Evolutionary conservation across 2,888 invertebrate genomes (phyloP), one percentile per base, ranked within the genome.

Genomic region (Lasius platythorax): DNA sequence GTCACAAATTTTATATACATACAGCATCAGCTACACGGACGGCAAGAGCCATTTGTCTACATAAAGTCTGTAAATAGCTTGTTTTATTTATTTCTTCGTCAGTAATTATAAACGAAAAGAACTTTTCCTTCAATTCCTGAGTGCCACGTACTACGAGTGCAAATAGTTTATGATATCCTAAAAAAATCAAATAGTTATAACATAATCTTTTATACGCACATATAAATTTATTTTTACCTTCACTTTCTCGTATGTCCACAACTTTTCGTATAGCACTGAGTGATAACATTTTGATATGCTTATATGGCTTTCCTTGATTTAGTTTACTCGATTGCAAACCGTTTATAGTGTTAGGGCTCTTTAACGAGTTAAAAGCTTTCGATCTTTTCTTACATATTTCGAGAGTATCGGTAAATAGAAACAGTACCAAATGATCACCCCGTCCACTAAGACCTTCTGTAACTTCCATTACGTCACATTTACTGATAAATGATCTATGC

Each of bases 21-120:
- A 99, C 98, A 94, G 98, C 97, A 96, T 99, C 99, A 90, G 99
- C 97, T 95, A 98, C 97, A 95, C 99, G 99, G 91, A 98, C 97
- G 89, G 98, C 98, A 94, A 98, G 98, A 66, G 99, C 99, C 96
- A 99, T 98, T 95, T 98, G 98, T 93, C 98, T 97, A 94, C 98
- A 98, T 87, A 99, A 96, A 87, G 97, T 97, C 89, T 97, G 97
- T 91, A 99, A 96, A 95, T 98, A 98, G 89, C 96, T 96, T 67
- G 96, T 95, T 95, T 99, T 99, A 95, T 98, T 97, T 78, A 97
- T 96, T 83, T 98, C 97, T 91, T 98, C 98, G 92, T 98, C 98
- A 58, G 96, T 96, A 93, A 99, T 97, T 93, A 97, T 97, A 95
- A 99, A 99, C 64, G 98, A 97, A 95, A 97, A 98, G 87, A 98